These are phyloP conservation scores for Panthera leo DNA, from an alignment of 2,113 vertebrate genomes.

Conservation along the genomic window DNA sequence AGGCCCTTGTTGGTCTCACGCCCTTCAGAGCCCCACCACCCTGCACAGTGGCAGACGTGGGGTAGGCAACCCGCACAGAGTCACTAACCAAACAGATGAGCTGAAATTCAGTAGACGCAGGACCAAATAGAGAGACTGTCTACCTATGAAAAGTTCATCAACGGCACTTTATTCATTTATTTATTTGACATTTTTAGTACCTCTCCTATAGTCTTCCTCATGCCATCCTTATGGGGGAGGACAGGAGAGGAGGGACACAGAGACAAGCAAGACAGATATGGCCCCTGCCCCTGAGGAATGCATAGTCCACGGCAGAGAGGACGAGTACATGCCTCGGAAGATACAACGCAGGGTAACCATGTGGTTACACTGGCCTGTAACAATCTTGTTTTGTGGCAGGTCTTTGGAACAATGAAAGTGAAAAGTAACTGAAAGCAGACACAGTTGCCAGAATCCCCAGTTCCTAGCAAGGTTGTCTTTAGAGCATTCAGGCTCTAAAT, in stretches of 20 bases:
- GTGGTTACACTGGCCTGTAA: neutral
- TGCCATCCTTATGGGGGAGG: neutral
- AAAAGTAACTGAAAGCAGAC: slow-evolving; percentile 19
- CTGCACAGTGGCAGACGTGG: neutral
- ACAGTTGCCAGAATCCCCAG: neutral
- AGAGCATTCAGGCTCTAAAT: neutral
- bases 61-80: neutral
- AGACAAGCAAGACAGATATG: neutral
- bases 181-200: neutral
- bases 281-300: neutral
- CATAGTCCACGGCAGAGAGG: neutral
- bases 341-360: accelerated
- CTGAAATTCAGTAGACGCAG: neutral
- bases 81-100: neutral
- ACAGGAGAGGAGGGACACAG: neutral
- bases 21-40: neutral
- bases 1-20: neutral
- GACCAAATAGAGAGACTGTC: neutral
- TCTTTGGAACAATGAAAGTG: neutral
- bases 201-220: neutral
- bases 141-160: neutral
- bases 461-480: neutral
- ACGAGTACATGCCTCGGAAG: neutral
- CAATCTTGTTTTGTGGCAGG: neutral
- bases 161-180: neutral